Evolutionary conservation across 2,888 invertebrate species (phyloP).

Genomic region (Athalia circularis): DNA sequence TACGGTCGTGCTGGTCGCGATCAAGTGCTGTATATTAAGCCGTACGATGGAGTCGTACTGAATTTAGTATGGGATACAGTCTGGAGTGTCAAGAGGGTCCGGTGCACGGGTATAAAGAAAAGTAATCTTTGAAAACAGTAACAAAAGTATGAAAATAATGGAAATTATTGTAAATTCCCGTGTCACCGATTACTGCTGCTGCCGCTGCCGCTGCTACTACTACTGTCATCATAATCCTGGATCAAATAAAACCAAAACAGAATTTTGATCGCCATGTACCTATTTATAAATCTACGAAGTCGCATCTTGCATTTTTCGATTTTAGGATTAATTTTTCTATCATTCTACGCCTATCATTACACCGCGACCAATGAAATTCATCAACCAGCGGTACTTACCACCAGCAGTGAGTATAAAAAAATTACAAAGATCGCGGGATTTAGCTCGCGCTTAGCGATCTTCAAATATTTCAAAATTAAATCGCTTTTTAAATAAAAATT

Average conservation of each 20-base stretch:
- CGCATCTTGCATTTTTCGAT: slow-evolving; percentile 66
- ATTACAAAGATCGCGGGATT: background rate
- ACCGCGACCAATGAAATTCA: slow-evolving; percentile 63
- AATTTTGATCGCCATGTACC: slow-evolving; percentile 56
- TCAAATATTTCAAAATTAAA: background rate
- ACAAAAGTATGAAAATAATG: slow-evolving; percentile 17
- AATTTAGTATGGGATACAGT: slow-evolving; percentile 15
- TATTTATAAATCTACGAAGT: slow-evolving; percentile 66
- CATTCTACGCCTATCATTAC: slow-evolving; percentile 69
- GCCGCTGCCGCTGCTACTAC: background rate
- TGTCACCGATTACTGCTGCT: background rate
- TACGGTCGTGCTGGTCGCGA: slow-evolving; percentile 15
- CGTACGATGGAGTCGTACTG: background rate
- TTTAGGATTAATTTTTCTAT: slow-evolving; percentile 66
- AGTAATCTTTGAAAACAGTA: background rate
- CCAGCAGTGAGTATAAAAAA: slow-evolving; percentile 25
- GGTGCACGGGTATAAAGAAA: background rate
- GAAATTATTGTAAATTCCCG: slow-evolving; percentile 20
- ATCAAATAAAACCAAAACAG: slow-evolving; percentile 1
- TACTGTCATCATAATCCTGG: too few species aligned
- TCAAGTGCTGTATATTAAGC: slow-evolving; percentile 3
- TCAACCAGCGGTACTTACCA: slow-evolving; percentile 53
- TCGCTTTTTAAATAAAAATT: too few species aligned
- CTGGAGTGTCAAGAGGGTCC: slow-evolving; percentile 21
- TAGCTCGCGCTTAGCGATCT: too few species aligned